phyloP scores from a whole-genome alignment of 2,113 vertebrate genomes.

The Rhizomys pruinosus region DNA sequence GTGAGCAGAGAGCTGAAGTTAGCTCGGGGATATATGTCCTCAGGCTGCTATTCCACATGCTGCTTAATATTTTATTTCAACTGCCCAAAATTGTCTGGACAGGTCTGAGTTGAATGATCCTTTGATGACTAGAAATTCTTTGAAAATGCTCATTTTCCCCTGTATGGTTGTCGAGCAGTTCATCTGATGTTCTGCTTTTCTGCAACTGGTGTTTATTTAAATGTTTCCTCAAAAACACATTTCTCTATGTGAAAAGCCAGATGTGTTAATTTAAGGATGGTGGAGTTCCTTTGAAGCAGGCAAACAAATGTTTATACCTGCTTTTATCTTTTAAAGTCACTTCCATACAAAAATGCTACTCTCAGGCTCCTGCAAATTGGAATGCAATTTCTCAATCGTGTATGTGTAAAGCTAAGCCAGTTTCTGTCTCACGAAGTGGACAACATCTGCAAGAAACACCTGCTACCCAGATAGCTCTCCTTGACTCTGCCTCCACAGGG shows the following conservation, averaged over 20 bases:
- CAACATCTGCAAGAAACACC: background rate
- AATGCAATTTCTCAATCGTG: conserved; percentile 16
- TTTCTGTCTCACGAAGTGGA: background rate
- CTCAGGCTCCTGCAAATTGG: background rate
- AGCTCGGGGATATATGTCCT: background rate
- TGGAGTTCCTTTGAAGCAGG: conserved; percentile 6
- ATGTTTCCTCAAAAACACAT: conserved; percentile 5
- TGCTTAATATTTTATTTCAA: background rate
- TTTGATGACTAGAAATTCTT: background rate
- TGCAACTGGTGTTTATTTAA: conserved; percentile 19
- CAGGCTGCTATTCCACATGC: background rate
- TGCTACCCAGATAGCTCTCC: background rate
- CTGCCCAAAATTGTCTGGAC: background rate
- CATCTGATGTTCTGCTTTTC: conserved; percentile 29
- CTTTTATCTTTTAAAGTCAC: background rate
- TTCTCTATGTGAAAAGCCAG: conserved; percentile 18
- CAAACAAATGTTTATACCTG: background rate
- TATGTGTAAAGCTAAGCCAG: background rate
- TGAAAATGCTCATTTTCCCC: background rate
- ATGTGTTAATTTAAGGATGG: conserved; percentile 22
- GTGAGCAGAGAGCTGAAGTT: background rate
- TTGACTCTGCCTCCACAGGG: accelerated
- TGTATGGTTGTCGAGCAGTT: background rate
- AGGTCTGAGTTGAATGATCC: background rate
- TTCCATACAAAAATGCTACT: background rate